Base-by-base conservation (phyloP, 1,140 invertebrate species). In the Bombyx mandarina region DNA sequence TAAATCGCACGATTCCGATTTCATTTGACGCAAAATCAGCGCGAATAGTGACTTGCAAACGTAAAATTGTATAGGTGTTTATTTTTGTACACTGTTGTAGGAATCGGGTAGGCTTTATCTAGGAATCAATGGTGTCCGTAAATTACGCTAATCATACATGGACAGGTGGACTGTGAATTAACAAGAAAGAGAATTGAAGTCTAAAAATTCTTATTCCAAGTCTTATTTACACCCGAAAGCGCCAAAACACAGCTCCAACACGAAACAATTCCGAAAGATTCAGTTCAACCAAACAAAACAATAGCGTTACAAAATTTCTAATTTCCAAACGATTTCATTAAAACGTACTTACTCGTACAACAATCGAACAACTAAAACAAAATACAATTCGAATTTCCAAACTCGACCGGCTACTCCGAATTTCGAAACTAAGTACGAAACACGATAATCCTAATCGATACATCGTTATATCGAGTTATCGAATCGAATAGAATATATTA, bases 401-500 rank as follows among this genome's bases (percentile, higher is more conserved):
- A 43, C 42, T 47, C 45, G 45, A 12, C 35, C 43, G 43, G 22
- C 22, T 8, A 44, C 3, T 18, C 43, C 53, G 44, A 54, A 22
- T 35, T 51, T 51, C 50, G 50, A 80, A 51, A 51, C 26, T 35
- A 35, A 51, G 42, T 51, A 8, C 26, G 50, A 26, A 44, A 54
- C 52, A n/a, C 52, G 9, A 44, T 43, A 48, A 43, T 48, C 43
- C 50, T 57, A 52, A 54, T 45, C 59, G 42, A 61, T 42, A 61
- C 26, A 82, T 83, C 82, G 81, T 82, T 84, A 84, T 75, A 83
- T 81, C 77, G 66, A 76, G 79, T 79, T 80, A 80, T 73, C 68
- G 76, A 79, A 79, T 82, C 77, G 76, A 82, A 81, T 85, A 77
- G 82, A 82, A 86, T 85, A 85, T 82, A 83, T 86, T 83, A 82